These are phyloP conservation scores for Lepidochrysops patricia DNA, from an alignment of 2,888 invertebrate species.

Conservation along the genomic window DNA sequence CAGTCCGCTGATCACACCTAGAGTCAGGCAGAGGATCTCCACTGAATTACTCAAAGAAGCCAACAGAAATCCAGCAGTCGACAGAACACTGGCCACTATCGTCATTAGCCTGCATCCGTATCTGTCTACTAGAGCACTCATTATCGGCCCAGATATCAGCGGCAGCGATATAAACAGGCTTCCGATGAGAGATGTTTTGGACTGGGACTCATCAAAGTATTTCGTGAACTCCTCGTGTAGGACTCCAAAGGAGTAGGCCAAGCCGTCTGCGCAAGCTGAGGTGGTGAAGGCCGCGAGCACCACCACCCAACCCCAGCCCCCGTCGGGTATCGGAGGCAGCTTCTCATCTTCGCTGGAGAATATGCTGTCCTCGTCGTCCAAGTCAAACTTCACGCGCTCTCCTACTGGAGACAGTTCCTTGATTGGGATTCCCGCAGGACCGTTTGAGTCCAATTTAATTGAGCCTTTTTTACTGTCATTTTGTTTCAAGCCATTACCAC, in stretches of 20 bases:
- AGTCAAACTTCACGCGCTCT: constrained; percentile 58
- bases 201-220: constrained; percentile 85
- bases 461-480: constrained; percentile 56
- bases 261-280: constrained; percentile 93
- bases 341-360: constrained; percentile 50
- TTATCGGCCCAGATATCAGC: constrained; percentile 85
- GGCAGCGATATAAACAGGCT: constrained; percentile 93
- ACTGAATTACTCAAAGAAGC: constrained; percentile 82
- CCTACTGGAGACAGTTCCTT: constrained; percentile 37
- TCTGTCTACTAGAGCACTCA: constrained; percentile 88
- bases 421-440: neutral
- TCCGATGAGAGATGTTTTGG: constrained; percentile 91
- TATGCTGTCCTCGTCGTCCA: constrained; percentile 62
- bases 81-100: constrained; percentile 80
- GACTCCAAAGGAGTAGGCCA: constrained; percentile 93
- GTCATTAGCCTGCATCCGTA: constrained; percentile 86
- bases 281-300: constrained; percentile 88
- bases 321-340: constrained; percentile 81
- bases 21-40: constrained; percentile 84
- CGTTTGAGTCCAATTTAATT: constrained; percentile 41
- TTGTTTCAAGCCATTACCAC: constrained; percentile 28
- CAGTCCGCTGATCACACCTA: constrained; percentile 87
- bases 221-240: constrained; percentile 86
- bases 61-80: constrained; percentile 83
- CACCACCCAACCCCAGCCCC: constrained; percentile 93